Evolutionary conservation across 2,113 vertebrate species (phyloP).

Genomic region (Scopus umbretta): DNA sequence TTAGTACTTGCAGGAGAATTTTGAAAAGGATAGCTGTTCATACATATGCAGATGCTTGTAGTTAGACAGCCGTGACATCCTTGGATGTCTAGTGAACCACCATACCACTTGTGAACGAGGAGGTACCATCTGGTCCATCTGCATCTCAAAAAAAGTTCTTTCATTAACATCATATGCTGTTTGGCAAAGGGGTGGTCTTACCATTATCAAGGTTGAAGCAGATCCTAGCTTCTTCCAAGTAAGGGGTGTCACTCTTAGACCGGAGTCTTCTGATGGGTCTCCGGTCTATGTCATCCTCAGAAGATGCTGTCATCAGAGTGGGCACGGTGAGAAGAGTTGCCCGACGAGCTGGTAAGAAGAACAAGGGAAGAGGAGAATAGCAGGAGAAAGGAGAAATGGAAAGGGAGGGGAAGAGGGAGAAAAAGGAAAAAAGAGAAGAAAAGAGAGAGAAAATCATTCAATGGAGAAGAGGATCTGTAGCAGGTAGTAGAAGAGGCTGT

Average conservation of each 20-base stretch:
- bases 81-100: not conserved
- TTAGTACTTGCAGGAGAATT: not conserved
- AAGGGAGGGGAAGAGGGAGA: not conserved
- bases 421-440: no score
- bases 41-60: not conserved
- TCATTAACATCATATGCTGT: not conserved
- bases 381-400: not conserved
- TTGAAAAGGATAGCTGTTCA: not conserved
- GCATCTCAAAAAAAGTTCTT: not conserved
- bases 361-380: not conserved
- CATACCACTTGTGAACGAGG: not conserved
- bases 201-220: slow-evolving; percentile 65
- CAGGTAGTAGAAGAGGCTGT: not conserved
- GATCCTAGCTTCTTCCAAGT: slow-evolving; percentile 61
- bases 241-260: slow-evolving; percentile 61
- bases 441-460: not conserved
- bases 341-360: slow-evolving; percentile 41
- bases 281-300: slow-evolving; percentile 60
- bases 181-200: not conserved
- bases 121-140: not conserved
- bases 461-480: not conserved
- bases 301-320: slow-evolving; percentile 54
- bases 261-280: slow-evolving; percentile 63
- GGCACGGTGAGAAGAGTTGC: slow-evolving; percentile 59
- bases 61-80: not conserved